phyloP scores from a whole-genome alignment of 2,797 vertebrate species.

The Oryzias dopingdopingensis region DNA sequence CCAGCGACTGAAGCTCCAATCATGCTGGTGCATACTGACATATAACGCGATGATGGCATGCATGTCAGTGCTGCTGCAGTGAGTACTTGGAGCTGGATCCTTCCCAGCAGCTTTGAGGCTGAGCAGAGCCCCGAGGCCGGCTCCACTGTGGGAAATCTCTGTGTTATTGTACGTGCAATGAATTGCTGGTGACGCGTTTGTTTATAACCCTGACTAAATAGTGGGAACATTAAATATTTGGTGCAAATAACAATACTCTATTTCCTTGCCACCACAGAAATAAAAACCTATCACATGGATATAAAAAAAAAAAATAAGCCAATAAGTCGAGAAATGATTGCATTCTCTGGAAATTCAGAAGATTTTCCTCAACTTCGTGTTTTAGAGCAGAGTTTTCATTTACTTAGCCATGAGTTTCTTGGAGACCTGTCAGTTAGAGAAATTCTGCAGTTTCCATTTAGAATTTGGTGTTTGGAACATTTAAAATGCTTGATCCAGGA shows the following conservation, averaged over 20 bases:
- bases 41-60: slow-evolving; percentile 32
- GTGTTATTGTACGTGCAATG: slow-evolving; percentile 78
- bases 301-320: slow-evolving; percentile 61
- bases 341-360: slow-evolving; percentile 58
- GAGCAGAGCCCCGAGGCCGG: slow-evolving; percentile 52
- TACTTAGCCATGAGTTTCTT: slow-evolving; percentile 22
- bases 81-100: slow-evolving; percentile 56
- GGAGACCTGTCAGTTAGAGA: slow-evolving; percentile 25
- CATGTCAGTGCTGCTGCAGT: slow-evolving; percentile 46
- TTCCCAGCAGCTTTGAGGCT: slow-evolving; percentile 51
- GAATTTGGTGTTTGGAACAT: slow-evolving; percentile 10
- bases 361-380: slow-evolving; percentile 57
- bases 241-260: slow-evolving; percentile 77
- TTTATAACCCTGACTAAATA: slow-evolving; percentile 77
- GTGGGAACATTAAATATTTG: slow-evolving; percentile 85
- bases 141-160: slow-evolving; percentile 74
- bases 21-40: background rate
- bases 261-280: slow-evolving; percentile 70
- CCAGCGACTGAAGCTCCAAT: too few species aligned
- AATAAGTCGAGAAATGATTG: slow-evolving; percentile 61
- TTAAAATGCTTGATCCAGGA: too few species aligned
- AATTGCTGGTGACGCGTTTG: slow-evolving; percentile 78
- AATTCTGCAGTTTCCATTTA: slow-evolving; percentile 11
- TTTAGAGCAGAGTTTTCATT: slow-evolving; percentile 45
- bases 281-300: slow-evolving; percentile 62